Base-by-base conservation (phyloP, 2,888 invertebrate genomes). In the Chesias legatella region DNA sequence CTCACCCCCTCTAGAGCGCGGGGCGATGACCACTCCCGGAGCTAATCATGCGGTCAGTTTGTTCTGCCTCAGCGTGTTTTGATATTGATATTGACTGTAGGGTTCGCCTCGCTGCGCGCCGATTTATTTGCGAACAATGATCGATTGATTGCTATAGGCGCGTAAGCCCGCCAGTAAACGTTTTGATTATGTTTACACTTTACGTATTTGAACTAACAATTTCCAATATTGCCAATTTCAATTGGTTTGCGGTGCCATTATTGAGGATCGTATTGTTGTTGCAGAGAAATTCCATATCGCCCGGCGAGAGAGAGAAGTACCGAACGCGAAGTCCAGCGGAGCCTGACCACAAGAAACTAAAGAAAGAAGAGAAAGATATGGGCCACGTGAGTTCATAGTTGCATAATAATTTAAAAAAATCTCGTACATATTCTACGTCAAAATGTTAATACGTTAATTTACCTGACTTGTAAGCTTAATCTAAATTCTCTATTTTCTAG, bases 201-300 rank as follows among this genome's bases (percentile, higher is more conserved):
- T 66, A 70, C 74, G 69, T 81, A 79, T 83, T 80, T 79, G 61
- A 68, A 63, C 70, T 60, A 72, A 75, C 74, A 73, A 66, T 67
- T 52, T 59, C 58, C 60, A 60, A 65, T 73, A 63, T 57, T 53
- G 57, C 54, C 54, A 56, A 60, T 66, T 65, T 58, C 56, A 49
- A 60, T 59, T 53, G 54, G 51, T 45, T 63, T 47, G 55, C 43
- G 54, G 43, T 50, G 53, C 70, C 56, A 55, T 44, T 58, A 56
- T 46, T 34, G 43, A 39, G 51, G 43, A 56, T 56, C 34, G 46
- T 53, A 40, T 50, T 51, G 13, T 49, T 82, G 78, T 84, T 85
- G 24, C 91, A 95, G 95, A 91, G 94, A 77, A 95, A 93, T 88
- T 95, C 95, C 63, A 94, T 95, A 86, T 95, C 95, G 43, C 95